Conservation (phyloP, 2,113 vertebrate species). For the Triplophysa tibetana region DNA sequence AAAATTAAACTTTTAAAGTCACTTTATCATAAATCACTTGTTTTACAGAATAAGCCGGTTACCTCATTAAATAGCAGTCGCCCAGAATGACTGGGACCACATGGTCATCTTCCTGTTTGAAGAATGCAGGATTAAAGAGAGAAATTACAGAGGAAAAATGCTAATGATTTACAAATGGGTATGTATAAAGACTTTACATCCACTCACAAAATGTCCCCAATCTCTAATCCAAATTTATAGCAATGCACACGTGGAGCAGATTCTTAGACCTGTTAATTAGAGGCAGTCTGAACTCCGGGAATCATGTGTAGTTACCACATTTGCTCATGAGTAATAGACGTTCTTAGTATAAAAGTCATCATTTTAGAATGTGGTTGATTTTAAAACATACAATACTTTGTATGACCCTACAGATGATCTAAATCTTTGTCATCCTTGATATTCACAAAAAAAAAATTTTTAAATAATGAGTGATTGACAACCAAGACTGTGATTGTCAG, state of each 20-base stretch:
- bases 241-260: constrained; percentile 69
- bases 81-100: constrained; percentile 3
- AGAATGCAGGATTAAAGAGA: constrained; percentile 48
- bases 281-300: constrained; percentile 64
- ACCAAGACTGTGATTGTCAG: too few relatives aligned
- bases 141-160: constrained; percentile 74
- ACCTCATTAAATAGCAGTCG: not conserved
- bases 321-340: constrained; percentile 72
- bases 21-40: too few relatives aligned
- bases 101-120: constrained; percentile 4
- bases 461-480: too few relatives aligned
- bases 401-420: too few relatives aligned
- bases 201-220: constrained; percentile 57
- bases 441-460: too few relatives aligned
- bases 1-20: too few relatives aligned
- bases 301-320: constrained; percentile 71
- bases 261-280: constrained; percentile 78
- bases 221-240: constrained; percentile 71
- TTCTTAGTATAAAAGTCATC: constrained; percentile 65
- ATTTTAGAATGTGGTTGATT: constrained; percentile 63
- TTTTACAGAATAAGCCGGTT: too few relatives aligned
- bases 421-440: too few relatives aligned
- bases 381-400: too few relatives aligned
- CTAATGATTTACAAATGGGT: constrained; percentile 74
- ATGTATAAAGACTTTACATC: constrained; percentile 48